Evolutionary conservation across 2,113 vertebrate species (phyloP), one percentile per base, ranked within the genome.

Genomic region (Falcunculus frontatus): DNA sequence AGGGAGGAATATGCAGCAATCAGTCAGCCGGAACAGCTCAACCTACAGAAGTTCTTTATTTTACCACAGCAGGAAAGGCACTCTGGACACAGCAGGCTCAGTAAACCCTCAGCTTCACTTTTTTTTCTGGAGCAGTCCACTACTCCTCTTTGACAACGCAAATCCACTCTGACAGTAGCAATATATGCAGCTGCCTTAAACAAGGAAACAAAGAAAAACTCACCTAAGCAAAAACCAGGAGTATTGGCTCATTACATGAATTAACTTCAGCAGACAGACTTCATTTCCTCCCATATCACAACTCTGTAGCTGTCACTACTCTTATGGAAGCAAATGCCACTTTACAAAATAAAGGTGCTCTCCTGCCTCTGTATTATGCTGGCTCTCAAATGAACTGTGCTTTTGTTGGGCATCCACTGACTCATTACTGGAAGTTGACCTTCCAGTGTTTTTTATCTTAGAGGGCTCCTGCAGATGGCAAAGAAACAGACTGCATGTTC

Each of bases 51-150:
- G 87, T 92, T 92, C 90, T 94, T 93, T 82, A 94, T 97, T 97
- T 97, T 81, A 88, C 97, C 97, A 97, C 93, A 96, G 97, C 93
- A 95, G 96, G 96, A 97, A 98, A 98, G 98, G 98, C 98, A 98
- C 98, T 98, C 97, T 97, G 93, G 93, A 95, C 96, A 97, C 93
- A 97, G 95, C 93, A 97, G 93, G 79, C 85, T 96, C 73, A 90
- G 78, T 90, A 96, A 97, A 96, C 93, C 94, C 94, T 89, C 96
- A 94, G 80, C 76, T 93, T 89, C 68, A 78, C 47, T 77, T 80
- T 91, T 88, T 86, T 74, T 82, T 59, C 60, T 74, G 92, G 90
- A 96, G 93, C 86, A 94, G 76, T 39, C 86, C 65, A 46, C 72
- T 86, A 87, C 83, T 92, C 74, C 94, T 94, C 84, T 92, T 91